Evolutionary conservation across 1,140 invertebrate species (phyloP).

Genomic region (Charaxes varanes): DNA sequence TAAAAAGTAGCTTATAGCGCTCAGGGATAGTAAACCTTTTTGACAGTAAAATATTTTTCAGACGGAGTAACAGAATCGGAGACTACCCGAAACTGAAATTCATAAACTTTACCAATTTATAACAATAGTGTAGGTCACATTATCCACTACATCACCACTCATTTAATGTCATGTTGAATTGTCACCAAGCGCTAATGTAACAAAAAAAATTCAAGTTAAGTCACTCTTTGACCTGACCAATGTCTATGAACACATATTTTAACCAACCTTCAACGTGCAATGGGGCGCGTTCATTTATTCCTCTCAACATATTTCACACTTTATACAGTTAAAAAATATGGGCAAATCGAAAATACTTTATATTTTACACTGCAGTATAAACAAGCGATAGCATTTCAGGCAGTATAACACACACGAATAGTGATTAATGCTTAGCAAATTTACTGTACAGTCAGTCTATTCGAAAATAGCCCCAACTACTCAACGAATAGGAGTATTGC

Average conservation of each 20-base stretch:
- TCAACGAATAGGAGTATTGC: slow-evolving; percentile 7
- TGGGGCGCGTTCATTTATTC: slow-evolving; percentile 12
- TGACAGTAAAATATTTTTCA: no score
- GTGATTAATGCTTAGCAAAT: slow-evolving; percentile 18
- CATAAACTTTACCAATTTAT: no score
- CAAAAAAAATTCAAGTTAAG: no score
- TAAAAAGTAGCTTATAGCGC: no score
- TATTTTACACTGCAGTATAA: slow-evolving; percentile 7
- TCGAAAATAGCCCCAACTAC: slow-evolving; percentile 15
- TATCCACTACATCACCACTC: no score
- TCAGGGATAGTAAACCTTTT: no score
- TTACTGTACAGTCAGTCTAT: slow-evolving; percentile 1
- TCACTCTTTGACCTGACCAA: no score
- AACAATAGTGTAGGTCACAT: no score
- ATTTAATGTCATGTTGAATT: no score
- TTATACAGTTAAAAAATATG: not conserved
- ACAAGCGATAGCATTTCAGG: slow-evolving; percentile 7
- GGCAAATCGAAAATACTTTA: not conserved
- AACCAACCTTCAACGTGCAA: slow-evolving; percentile 22
- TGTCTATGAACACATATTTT: not conserved
- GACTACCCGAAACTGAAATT: no score
- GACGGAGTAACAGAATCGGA: no score
- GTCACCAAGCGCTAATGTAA: no score
- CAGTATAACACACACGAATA: slow-evolving; percentile 19
- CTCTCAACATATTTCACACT: slow-evolving; percentile 12